A percentile compares a stretch with the other conserved stretches of the same genome.
phyloP scores from a whole-genome alignment of 2,113 vertebrate genomes.

The Dicaeum eximium region DNA sequence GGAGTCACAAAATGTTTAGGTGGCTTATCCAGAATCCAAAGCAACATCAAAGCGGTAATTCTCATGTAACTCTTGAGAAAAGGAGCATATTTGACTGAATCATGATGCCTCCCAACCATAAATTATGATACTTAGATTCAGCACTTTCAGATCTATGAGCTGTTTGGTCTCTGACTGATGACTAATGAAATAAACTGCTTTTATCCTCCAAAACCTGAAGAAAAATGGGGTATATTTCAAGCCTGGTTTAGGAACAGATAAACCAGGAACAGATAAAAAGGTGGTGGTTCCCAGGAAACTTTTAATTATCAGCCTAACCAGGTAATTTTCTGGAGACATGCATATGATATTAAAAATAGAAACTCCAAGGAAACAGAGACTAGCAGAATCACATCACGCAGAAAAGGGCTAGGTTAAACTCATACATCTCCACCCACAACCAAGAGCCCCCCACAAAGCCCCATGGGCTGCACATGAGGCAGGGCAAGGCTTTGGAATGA shows the following conservation, averaged over 20 bases:
- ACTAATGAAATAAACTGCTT: constrained; percentile 11
- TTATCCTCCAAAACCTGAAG: neutral
- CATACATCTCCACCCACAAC: neutral
- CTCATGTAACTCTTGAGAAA: neutral
- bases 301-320: neutral
- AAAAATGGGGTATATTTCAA: constrained; percentile 8
- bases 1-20: neutral
- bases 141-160: neutral
- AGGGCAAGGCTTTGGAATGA: neutral
- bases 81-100: constrained; percentile 20
- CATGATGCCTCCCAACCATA: neutral
- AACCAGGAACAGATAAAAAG: neutral
- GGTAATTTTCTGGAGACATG: neutral
- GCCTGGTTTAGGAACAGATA: no score
- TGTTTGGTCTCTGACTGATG: neutral
- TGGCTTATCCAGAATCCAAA: neutral
- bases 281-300: neutral
- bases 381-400: neutral
- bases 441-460: neutral
- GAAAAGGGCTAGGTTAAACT: neutral
- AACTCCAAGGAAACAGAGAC: neutral
- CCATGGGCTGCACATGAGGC: neutral
- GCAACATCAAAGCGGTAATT: neutral
- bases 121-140: neutral
- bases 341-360: neutral